These are phyloP conservation scores for Chloropsis cyanopogon DNA, from an alignment of 2,113 vertebrate species.

Conservation along the genomic window DNA sequence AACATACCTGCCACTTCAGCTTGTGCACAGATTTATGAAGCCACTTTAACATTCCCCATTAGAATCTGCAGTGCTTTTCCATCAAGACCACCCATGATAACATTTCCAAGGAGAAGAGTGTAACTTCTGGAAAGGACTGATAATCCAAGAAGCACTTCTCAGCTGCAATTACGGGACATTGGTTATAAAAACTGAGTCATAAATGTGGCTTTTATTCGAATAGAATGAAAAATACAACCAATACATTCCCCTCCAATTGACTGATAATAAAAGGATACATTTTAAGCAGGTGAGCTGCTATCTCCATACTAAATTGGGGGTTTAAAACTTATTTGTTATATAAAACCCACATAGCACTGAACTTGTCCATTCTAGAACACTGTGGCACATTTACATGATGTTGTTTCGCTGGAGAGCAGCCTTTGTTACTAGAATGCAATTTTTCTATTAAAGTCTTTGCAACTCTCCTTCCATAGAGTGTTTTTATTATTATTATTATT, in stretches of 20 bases:
- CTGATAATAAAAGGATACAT: neutral
- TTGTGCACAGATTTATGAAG: neutral
- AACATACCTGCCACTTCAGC: constrained; percentile 4
- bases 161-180: neutral
- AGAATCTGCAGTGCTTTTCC: neutral
- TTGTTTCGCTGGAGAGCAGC: neutral
- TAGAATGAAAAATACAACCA: neutral
- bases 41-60: neutral
- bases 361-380: neutral
- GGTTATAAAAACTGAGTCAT: neutral
- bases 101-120: neutral
- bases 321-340: neutral
- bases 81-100: neutral
- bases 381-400: neutral
- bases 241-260: neutral
- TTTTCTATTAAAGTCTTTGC: constrained; percentile 7
- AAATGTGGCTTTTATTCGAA: neutral
- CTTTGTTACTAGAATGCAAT: neutral
- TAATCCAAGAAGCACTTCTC: constrained; percentile 6
- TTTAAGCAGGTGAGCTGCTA: neutral
- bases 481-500: neutral
- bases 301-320: neutral
- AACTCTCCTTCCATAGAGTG: neutral
- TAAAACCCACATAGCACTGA: neutral
- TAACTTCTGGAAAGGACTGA: constrained; percentile 3